A percentile compares a stretch with the other conserved stretches of the same genome.
phyloP scores from a whole-genome alignment of 2,888 invertebrate genomes.

The Ophion slaviceki region DNA sequence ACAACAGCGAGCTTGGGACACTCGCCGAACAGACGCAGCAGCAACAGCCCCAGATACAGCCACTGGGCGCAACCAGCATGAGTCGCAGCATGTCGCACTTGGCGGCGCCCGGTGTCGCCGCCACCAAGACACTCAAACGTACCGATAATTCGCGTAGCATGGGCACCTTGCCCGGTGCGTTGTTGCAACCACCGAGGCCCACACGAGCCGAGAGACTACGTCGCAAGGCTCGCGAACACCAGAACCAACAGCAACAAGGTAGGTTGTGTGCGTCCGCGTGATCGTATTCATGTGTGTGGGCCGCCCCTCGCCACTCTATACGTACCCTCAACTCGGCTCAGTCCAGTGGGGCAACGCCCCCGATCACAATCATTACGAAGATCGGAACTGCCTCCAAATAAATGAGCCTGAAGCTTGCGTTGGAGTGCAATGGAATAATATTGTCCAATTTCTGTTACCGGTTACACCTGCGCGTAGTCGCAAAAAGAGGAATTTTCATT shows the following conservation, averaged over 20 bases:
- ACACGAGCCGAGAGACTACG: slow-evolving; percentile 81
- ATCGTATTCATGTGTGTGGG: background rate
- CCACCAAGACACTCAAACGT: slow-evolving; percentile 79
- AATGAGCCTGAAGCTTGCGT: too few species aligned
- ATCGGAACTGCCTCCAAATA: too few species aligned
- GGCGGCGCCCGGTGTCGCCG: slow-evolving; percentile 82
- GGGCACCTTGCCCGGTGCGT: slow-evolving; percentile 81
- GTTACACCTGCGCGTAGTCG: too few species aligned
- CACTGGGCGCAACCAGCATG: slow-evolving; percentile 84
- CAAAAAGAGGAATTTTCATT: too few species aligned
- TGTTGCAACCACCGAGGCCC: slow-evolving; percentile 77
- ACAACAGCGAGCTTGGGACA: slow-evolving; percentile 73
- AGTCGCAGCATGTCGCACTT: slow-evolving; percentile 91
- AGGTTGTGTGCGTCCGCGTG: slow-evolving; percentile 71
- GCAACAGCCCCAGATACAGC: slow-evolving; percentile 19
- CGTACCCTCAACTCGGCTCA: slow-evolving; percentile 60
- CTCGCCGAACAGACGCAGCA: slow-evolving; percentile 76
- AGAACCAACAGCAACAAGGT: slow-evolving; percentile 79
- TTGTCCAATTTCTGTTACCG: too few species aligned
- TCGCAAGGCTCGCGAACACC: slow-evolving; percentile 81
- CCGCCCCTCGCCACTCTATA: slow-evolving; percentile 68
- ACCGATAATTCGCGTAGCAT: slow-evolving; percentile 83
- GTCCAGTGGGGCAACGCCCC: background rate
- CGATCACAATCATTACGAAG: too few species aligned
- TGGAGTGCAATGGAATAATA: too few species aligned